Evolutionary conservation across 2,888 invertebrate species (phyloP).

Genomic region (Listrodromus nycthemerus): DNA sequence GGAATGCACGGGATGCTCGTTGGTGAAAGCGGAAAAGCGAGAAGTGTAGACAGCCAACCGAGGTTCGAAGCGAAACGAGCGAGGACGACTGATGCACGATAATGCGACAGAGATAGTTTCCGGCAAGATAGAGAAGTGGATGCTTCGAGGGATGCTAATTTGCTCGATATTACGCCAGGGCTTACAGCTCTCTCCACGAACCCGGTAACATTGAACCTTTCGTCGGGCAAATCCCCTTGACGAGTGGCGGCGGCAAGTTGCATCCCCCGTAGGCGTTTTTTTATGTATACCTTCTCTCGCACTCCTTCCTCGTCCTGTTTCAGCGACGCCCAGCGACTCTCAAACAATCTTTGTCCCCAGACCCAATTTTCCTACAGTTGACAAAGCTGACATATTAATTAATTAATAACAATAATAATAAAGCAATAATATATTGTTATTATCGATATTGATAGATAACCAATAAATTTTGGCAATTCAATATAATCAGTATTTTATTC

Average conservation of each 20-base stretch:
- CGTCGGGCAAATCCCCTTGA: constrained; percentile 20
- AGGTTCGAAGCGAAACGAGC: background rate
- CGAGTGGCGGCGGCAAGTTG: background rate
- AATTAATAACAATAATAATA: background rate
- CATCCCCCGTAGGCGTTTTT: constrained; percentile 47
- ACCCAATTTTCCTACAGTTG: background rate
- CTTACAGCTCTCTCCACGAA: constrained; percentile 62
- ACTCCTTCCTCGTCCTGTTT: constrained; percentile 28
- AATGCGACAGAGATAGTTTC: background rate
- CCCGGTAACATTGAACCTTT: constrained; percentile 43
- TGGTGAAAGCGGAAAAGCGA: background rate
- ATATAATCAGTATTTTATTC: no score
- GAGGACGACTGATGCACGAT: background rate
- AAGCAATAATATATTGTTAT: background rate
- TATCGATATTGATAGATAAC: background rate
- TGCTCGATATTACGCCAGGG: constrained; percentile 70
- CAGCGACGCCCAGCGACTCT: constrained; percentile 55
- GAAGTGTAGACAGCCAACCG: background rate
- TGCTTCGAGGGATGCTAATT: constrained; percentile 72
- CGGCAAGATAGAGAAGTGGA: constrained; percentile 46
- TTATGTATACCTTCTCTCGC: constrained; percentile 36
- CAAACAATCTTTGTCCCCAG: background rate
- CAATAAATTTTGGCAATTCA: background rate
- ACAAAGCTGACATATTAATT: no score
- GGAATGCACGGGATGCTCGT: background rate